phyloP scores from a whole-genome alignment of 2,888 invertebrate species.

The Congeria kusceri region DNA sequence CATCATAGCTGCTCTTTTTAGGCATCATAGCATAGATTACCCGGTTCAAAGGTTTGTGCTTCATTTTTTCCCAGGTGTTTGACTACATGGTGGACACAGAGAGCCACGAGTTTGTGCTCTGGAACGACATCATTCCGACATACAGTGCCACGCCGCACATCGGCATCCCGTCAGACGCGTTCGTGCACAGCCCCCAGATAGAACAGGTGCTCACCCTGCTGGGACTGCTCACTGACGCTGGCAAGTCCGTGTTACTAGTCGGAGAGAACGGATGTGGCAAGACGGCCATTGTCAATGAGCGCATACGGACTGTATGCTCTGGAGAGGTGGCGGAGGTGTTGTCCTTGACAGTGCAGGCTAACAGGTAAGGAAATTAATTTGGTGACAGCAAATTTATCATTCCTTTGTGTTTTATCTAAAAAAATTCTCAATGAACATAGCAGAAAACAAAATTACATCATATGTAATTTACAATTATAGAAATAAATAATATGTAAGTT shows the following conservation, averaged over 20 bases:
- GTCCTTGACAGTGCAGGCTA: slow-evolving; percentile 81
- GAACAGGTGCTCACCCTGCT: slow-evolving; percentile 73
- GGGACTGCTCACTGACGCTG: slow-evolving; percentile 83
- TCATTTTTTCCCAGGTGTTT: slow-evolving; percentile 79
- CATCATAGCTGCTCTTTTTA: too few species aligned
- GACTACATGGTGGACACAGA: slow-evolving; percentile 84
- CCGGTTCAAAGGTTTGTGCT: too few species aligned
- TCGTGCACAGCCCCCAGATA: slow-evolving; percentile 83
- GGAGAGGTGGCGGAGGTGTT: slow-evolving; percentile 85
- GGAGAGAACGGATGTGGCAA: slow-evolving; percentile 85
- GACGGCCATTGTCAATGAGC: slow-evolving; percentile 83
- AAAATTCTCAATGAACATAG: too few species aligned
- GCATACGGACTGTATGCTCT: slow-evolving; percentile 84
- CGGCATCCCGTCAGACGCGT: slow-evolving; percentile 83
- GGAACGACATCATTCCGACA: slow-evolving; percentile 82
- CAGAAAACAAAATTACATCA: too few species aligned
- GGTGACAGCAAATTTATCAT: too few species aligned
- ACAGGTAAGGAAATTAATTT: slow-evolving; percentile 79
- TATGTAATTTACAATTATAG: too few species aligned
- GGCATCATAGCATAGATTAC: too few species aligned
- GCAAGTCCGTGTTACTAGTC: slow-evolving; percentile 83
- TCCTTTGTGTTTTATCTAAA: too few species aligned
- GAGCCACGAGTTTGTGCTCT: slow-evolving; percentile 81
- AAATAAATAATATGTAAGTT: too few species aligned
- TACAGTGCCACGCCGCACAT: slow-evolving; percentile 81